These are phyloP conservation scores for Leptinotarsa texana DNA, from an alignment of 1,140 invertebrate species.

Conservation along the genomic window DNA sequence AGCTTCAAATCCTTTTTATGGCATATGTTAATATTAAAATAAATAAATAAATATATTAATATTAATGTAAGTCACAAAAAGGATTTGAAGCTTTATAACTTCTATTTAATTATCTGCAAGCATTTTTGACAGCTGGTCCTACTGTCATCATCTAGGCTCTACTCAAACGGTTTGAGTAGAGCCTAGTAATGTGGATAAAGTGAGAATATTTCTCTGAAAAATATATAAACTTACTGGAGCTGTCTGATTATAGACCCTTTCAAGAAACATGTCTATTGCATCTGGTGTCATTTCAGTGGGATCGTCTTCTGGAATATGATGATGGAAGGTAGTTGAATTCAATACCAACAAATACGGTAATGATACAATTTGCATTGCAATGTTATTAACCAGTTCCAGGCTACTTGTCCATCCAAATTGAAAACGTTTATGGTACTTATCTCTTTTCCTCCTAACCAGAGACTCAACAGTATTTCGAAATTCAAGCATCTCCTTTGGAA, in stretches of 20 bases:
- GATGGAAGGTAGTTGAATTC: constrained; percentile 87
- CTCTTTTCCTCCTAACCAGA: constrained; percentile 75
- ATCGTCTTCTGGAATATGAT: constrained; percentile 87
- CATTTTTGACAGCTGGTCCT: too few relatives aligned
- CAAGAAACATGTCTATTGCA: constrained; percentile 76
- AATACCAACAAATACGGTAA: constrained; percentile 87
- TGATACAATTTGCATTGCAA: constrained; percentile 83
- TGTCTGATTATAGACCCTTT: constrained; percentile 73
- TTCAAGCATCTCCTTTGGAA: constrained; percentile 78
- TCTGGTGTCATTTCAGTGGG: constrained; percentile 77
- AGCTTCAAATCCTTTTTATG: too few relatives aligned
- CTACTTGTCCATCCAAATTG: constrained; percentile 92
- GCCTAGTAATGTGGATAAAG: too few relatives aligned
- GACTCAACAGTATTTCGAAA: constrained; percentile 85
- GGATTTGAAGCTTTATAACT: too few relatives aligned
- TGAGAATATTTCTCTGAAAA: too few relatives aligned
- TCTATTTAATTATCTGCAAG: too few relatives aligned
- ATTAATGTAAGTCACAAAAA: too few relatives aligned
- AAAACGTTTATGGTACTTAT: constrained; percentile 80
- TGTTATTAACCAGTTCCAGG: constrained; percentile 85
- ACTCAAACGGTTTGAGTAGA: too few relatives aligned
- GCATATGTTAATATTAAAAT: too few relatives aligned
- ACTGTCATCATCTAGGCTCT: too few relatives aligned
- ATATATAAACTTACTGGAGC: constrained; percentile 63
- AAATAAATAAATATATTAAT: too few relatives aligned